phyloP scores from a whole-genome alignment of 2,888 invertebrate species.

The Rugalucina vietnamica region DNA sequence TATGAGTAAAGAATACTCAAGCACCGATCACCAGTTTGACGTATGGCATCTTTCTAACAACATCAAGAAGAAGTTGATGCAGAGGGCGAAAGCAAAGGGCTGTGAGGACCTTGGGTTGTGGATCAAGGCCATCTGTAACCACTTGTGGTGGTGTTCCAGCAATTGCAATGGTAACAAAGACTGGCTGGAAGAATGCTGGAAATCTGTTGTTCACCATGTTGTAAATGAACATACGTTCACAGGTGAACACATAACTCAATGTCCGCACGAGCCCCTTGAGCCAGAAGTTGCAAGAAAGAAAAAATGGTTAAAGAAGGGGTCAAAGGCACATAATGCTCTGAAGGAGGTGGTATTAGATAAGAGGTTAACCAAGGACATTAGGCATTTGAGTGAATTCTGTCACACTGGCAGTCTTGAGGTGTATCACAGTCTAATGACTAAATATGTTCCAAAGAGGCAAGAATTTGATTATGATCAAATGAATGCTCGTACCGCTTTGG shows the following conservation, averaged over 20 bases:
- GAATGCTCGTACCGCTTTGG: conserved; percentile 38
- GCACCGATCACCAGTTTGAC: conserved; percentile 45
- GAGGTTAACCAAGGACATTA: conserved; percentile 43
- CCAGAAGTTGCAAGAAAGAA: conserved; percentile 16
- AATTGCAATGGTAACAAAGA: conserved; percentile 38
- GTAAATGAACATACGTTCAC: conserved; percentile 23
- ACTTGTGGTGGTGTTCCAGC: conserved; percentile 38
- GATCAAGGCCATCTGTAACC: conserved; percentile 29
- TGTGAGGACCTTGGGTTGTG: no score
- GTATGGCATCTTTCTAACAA: conserved; percentile 45
- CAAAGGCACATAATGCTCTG: conserved; percentile 40
- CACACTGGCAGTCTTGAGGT: conserved; percentile 55
- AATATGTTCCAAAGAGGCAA: conserved; percentile 53
- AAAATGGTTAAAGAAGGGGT: conserved; percentile 39
- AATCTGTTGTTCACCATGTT: conserved; percentile 27
- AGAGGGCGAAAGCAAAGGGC: conserved; percentile 27
- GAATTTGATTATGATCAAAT: conserved; percentile 45
- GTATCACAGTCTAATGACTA: conserved; percentile 45
- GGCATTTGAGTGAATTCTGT: conserved; percentile 43
- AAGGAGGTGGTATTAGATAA: conserved; percentile 39
- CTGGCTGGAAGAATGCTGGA: conserved; percentile 37
- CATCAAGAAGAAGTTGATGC: conserved; percentile 26
- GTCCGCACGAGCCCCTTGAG: conserved; percentile 25
- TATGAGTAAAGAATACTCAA: conserved; percentile 16
- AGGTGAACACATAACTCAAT: conserved; percentile 4